A percentile compares a stretch with the other conserved stretches of the same genome.
Evolutionary conservation across 2,888 invertebrate genomes (phyloP).

Genomic region (Hermaeophaga mercurialis): DNA sequence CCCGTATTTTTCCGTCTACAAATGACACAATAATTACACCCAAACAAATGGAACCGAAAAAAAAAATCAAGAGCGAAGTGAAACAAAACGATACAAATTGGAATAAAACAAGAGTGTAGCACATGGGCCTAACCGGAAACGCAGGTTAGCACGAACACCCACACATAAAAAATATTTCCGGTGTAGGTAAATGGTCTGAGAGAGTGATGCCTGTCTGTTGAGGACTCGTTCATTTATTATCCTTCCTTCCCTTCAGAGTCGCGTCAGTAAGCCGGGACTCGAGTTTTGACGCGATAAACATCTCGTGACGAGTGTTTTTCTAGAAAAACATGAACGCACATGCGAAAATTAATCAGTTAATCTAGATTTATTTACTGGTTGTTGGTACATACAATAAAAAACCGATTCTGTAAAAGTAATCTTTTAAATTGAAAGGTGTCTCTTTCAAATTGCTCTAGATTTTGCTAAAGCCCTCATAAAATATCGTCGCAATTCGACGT

Average conservation of each 20-base stretch:
- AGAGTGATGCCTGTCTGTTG: conserved; percentile 52
- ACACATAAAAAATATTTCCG: conserved; percentile 57
- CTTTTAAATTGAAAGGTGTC: too few relatives aligned
- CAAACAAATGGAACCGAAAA: conserved; percentile 50
- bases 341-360: conserved; percentile 23
- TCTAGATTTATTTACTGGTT: too few relatives aligned
- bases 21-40: conserved; percentile 52
- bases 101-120: conserved; percentile 31
- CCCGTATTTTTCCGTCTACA: conserved; percentile 20
- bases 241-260: neutral
- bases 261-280: neutral
- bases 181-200: conserved; percentile 54
- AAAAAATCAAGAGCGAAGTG: conserved; percentile 39
- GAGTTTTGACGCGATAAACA: neutral
- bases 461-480: too few relatives aligned
- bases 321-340: conserved; percentile 1
- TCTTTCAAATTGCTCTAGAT: too few relatives aligned
- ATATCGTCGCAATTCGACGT: too few relatives aligned
- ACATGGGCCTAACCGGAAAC: conserved; percentile 54
- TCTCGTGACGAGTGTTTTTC: conserved; percentile 20
- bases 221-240: conserved; percentile 45
- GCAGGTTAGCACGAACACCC: conserved; percentile 57
- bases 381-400: too few relatives aligned
- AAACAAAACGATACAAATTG: conserved; percentile 35
- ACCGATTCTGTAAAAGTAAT: too few relatives aligned